Conservation (phyloP, 2,888 invertebrate species). For the Stenichneumon culpator region DNA sequence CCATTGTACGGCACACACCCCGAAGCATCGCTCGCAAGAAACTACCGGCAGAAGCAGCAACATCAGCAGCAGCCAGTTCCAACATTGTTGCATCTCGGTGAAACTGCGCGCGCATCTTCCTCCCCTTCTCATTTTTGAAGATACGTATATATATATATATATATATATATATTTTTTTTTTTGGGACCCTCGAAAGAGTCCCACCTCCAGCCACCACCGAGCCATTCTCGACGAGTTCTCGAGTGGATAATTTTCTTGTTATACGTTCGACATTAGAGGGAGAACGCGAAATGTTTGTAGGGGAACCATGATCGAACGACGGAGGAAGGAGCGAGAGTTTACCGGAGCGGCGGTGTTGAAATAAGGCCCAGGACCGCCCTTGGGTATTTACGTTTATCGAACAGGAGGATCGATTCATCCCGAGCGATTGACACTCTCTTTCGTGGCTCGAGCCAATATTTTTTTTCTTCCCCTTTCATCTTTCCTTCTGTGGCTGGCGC, state of each 20-base stretch:
- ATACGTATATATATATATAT: neutral
- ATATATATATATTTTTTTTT: slow-evolving; percentile 9
- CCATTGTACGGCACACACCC: slow-evolving; percentile 77
- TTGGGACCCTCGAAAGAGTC: slow-evolving; percentile 48
- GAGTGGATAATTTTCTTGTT: slow-evolving; percentile 85
- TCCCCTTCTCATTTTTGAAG: slow-evolving; percentile 41
- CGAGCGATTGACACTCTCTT: slow-evolving; percentile 72
- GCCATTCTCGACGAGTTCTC: slow-evolving; percentile 76
- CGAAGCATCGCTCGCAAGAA: slow-evolving; percentile 69
- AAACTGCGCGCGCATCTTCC: slow-evolving; percentile 64
- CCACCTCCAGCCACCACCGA: slow-evolving; percentile 58
- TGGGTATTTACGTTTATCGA: slow-evolving; percentile 55
- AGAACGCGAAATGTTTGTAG: slow-evolving; percentile 46
- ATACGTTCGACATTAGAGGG: slow-evolving; percentile 81
- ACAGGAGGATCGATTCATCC: slow-evolving; percentile 70
- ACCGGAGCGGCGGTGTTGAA: slow-evolving; percentile 40
- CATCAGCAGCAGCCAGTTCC: slow-evolving; percentile 33
- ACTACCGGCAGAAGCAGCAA: slow-evolving; percentile 62
- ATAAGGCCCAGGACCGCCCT: slow-evolving; percentile 47
- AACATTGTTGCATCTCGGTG: slow-evolving; percentile 44
- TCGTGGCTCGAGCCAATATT: slow-evolving; percentile 58
- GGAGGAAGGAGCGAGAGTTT: slow-evolving; percentile 21
- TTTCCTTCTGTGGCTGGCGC: slow-evolving; percentile 29
- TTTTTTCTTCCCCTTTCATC: slow-evolving; percentile 9
- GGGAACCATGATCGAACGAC: neutral